Evolutionary conservation across 2,113 vertebrate genomes (phyloP).

Genomic region (Corythaeola cristata): DNA sequence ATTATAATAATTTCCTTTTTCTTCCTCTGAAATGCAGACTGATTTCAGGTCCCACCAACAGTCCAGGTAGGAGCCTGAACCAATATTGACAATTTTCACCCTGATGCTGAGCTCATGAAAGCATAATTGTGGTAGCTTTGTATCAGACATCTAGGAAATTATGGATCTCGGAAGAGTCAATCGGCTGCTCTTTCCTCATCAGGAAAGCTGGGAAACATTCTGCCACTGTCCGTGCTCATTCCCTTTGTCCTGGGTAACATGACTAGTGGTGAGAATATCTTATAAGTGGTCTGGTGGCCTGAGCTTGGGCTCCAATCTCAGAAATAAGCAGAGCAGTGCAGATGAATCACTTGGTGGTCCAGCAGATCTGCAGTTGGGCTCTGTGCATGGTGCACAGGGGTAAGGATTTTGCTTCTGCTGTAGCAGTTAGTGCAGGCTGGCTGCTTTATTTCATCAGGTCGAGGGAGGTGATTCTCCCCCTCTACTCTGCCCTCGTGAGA

Average conservation of each 20-base stretch:
- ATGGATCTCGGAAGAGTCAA: not conserved
- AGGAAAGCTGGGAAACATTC: not conserved
- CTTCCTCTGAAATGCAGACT: not conserved
- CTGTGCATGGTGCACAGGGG: not conserved
- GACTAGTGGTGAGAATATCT: not conserved
- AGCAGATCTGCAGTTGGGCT: not conserved
- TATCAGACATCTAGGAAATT: not conserved
- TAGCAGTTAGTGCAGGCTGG: not conserved
- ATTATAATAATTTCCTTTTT: not conserved
- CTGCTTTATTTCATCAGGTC: not conserved
- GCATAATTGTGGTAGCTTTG: not conserved
- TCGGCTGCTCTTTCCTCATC: not conserved
- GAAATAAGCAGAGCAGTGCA: not conserved
- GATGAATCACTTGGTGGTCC: not conserved
- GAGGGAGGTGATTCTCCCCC: no score
- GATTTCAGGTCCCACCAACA: not conserved
- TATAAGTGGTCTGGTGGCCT: not conserved
- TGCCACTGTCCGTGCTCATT: not conserved
- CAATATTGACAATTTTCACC: not conserved
- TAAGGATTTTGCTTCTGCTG: not conserved
- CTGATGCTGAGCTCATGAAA: not conserved
- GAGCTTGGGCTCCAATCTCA: not conserved
- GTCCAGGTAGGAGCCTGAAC: not conserved
- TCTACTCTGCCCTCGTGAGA: no score
- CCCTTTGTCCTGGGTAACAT: not conserved